Evolutionary conservation across 2,113 vertebrate genomes (phyloP).

Genomic region (Neodontobutis hainanensis): DNA sequence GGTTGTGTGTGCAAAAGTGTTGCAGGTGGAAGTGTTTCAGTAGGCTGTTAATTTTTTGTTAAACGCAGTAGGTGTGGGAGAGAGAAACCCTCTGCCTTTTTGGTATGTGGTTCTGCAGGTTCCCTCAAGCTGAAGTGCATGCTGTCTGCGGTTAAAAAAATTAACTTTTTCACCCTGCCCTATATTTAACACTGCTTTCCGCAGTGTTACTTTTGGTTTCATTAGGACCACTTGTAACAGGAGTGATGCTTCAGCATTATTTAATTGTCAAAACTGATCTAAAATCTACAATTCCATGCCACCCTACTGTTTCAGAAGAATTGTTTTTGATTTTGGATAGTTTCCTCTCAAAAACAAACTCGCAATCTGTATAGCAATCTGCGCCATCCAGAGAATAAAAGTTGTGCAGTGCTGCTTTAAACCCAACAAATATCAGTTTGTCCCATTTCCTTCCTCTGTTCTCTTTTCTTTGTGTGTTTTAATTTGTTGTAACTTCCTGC

Average conservation of each 20-base stretch:
- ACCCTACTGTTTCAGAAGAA: too few relatives aligned
- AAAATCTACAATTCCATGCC: too few relatives aligned
- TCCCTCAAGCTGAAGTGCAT: slow-evolving; percentile 17
- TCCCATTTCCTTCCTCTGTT: too few relatives aligned
- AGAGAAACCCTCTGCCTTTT: slow-evolving; percentile 1
- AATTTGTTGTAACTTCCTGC: too few relatives aligned
- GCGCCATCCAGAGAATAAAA: too few relatives aligned
- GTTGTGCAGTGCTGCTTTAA: too few relatives aligned
- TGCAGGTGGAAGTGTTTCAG: slow-evolving; percentile 35
- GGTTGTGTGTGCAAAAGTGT: slow-evolving; percentile 10
- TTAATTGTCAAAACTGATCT: too few relatives aligned
- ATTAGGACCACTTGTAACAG: neutral
- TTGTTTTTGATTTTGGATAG: too few relatives aligned
- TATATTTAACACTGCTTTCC: slow-evolving; percentile 14
- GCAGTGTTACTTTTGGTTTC: slow-evolving; percentile 17
- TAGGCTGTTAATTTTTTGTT: slow-evolving; percentile 32
- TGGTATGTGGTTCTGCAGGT: slow-evolving; percentile 46
- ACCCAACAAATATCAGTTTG: too few relatives aligned
- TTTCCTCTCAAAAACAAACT: too few relatives aligned
- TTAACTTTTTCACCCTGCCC: neutral
- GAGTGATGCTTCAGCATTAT: neutral
- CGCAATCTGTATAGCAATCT: too few relatives aligned
- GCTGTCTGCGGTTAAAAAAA: slow-evolving; percentile 26
- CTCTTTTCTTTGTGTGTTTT: too few relatives aligned
- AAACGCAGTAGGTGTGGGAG: neutral